phyloP scores from a whole-genome alignment of 1,140 invertebrate genomes.

The Danaus plexippus region DNA sequence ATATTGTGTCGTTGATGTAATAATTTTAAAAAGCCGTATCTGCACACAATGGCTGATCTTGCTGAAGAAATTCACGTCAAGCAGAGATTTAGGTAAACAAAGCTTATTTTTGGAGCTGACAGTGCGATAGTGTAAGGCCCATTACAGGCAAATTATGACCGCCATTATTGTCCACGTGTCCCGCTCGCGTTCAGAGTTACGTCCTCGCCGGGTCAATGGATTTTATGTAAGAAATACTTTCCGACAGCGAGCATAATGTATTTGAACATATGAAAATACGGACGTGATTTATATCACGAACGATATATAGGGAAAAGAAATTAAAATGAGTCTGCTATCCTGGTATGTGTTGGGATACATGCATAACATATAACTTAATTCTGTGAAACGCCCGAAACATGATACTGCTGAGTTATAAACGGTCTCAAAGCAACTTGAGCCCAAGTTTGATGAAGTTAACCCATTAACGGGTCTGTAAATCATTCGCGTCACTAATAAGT shows the following conservation, averaged over 20 bases:
- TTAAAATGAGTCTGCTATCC: too few relatives aligned
- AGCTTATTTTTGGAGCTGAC: constrained; percentile 67
- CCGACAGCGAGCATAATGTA: too few relatives aligned
- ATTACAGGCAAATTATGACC: constrained; percentile 68
- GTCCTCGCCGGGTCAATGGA: constrained; percentile 52
- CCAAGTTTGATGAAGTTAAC: constrained; percentile 53
- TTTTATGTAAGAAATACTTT: constrained; percentile 54
- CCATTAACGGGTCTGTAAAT: constrained; percentile 62
- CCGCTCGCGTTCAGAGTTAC: constrained; percentile 50
- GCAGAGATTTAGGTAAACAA: constrained; percentile 52
- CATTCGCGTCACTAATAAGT: constrained; percentile 48
- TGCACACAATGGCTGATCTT: constrained; percentile 19
- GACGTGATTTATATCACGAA: too few relatives aligned
- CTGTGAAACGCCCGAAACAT: constrained; percentile 14
- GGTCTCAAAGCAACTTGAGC: constrained; percentile 19
- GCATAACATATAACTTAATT: constrained; percentile 11
- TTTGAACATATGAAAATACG: too few relatives aligned
- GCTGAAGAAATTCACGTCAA: constrained; percentile 40
- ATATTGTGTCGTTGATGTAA: too few relatives aligned
- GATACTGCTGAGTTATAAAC: constrained; percentile 15
- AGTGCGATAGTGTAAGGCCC: constrained; percentile 67
- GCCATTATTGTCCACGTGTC: constrained; percentile 64
- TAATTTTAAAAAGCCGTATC: too few relatives aligned
- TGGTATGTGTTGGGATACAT: too few relatives aligned
- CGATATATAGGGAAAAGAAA: too few relatives aligned